A percentile compares a stretch with the other conserved stretches of the same genome.
These are phyloP conservation scores for Himalopsyche kuldschensis DNA, from an alignment of 2,888 invertebrate genomes.

Conservation along the genomic window DNA sequence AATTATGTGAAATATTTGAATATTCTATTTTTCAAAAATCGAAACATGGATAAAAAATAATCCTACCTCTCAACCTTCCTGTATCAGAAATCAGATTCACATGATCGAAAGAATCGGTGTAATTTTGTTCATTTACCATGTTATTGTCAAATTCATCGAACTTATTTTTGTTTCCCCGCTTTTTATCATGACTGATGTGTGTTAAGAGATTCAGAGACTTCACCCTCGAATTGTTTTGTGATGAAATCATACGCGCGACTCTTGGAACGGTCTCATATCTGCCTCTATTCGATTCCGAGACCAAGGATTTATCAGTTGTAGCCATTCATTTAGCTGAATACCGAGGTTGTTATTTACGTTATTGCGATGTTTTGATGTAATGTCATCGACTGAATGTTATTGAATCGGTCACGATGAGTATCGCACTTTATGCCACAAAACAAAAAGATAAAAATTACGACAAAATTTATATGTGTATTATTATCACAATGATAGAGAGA, in stretches of 20 bases:
- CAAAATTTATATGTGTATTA: too few species aligned
- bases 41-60: neutral
- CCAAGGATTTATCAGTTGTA: neutral
- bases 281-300: neutral
- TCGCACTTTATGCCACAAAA: too few species aligned
- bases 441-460: too few species aligned
- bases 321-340: neutral
- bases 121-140: conserved; percentile 17
- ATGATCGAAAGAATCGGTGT: neutral
- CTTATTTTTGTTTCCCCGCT: conserved; percentile 45
- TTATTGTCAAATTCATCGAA: conserved; percentile 14
- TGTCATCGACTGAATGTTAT: too few species aligned
- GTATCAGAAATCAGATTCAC: neutral
- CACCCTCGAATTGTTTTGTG: conserved; percentile 46
- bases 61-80: conserved; percentile 15
- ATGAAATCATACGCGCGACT: neutral
- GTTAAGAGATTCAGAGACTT: conserved; percentile 64
- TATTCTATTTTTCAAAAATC: neutral
- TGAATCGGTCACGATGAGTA: too few species aligned
- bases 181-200: conserved; percentile 56
- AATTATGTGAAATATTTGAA: neutral
- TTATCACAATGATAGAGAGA: neutral
- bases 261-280: neutral
- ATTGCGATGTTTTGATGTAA: neutral
- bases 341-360: neutral